Base-by-base conservation (phyloP, 2,888 invertebrate species). In the Ormyrus labotus region DNA sequence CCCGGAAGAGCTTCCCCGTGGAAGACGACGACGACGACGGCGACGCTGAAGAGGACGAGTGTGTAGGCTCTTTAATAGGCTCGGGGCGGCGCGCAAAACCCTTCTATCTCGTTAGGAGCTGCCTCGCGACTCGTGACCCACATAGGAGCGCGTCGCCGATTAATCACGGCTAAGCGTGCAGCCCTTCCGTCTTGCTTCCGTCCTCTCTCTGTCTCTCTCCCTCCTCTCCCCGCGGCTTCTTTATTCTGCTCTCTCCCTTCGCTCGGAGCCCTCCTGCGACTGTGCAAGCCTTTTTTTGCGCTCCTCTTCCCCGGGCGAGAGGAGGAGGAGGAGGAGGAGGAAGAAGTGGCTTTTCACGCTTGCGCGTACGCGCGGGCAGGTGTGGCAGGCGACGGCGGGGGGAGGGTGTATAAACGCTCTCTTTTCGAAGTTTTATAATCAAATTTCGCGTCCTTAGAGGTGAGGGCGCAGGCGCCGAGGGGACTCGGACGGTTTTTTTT, bases 111-210 rank as follows among this genome's bases (percentile, higher is more conserved):
- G 88, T 90, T 90, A 90, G 87, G 80, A 82, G 82, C 5, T 34
- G 65, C 47, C 63, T 71, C 82, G 87, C 86, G 87, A 88, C 90
- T 90, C 87, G 86, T 90, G 90, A 90, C 90, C 90, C 89, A 90
- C 88, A 90, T 90, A 89, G 87, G 85, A 71, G 58, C 86, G 19
- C 19, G 19, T 1, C 19, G 84, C 84, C 86, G 86, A 88, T 89
- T 88, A 88, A 88, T 87, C 84, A 84, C 83, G 75, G 71, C 76
- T 80, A 72, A 76, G 80, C 75, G 61, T 57, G 53, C 50, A 11
- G 58, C 55, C 13, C 50, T 51, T 7, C 51, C 45, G 9, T 58
- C 58, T 34, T 13, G 19, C 50, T 57, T 13, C 45, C 45, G 34
- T 34, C 13, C 51, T 53, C 19, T 55, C 48, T 48, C 55, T 45